Base-by-base conservation (phyloP, 1,140 invertebrate species). In the Bicyclus anynana region DNA sequence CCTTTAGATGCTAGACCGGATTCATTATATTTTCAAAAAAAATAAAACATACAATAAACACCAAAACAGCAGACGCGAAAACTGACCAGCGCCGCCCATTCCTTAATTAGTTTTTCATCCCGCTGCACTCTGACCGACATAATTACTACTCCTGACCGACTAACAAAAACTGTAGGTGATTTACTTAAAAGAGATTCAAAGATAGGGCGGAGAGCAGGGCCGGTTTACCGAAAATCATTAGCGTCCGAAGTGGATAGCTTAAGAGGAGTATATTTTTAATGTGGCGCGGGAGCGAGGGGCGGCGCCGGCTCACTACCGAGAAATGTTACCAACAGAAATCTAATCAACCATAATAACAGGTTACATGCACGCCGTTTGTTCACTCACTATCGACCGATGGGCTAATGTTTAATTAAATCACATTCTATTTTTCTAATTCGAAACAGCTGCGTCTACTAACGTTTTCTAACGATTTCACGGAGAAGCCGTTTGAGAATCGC, bases 311-410 rank as follows among this genome's bases (percentile, higher is more conserved):
- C 77, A 87, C 84, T 87, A 87, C 84, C 80, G 83, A 87, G 84
- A 87, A 87, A 82, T 80, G 79, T 84, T 81, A 84, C 84, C 75
- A 85, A 87, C 84, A 84, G 81, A 86, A 86, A 87, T 84, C 83
- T 86, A 87, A 87, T 87, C 84, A 87, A 86, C 58, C 74, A 76
- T 87, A 87, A 87, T 87, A 87, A 86, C 84, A 87, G 84, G 84
- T 87, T 87, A 86, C 74, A 75, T 69, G 75, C 60, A 74, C 79
- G 71, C 75, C 74, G 79, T 84, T 84, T 84, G 76, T 74, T 77
- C 80, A 77, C 70, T 77, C 78, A 78, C 70, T 76, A 81, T 78
- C 73, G 67, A 75, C 75, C 80, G 69, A 75, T 72, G 74, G 65
- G 61, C 71, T 79, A 79, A 86, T 84, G 72, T 79, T 87, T 86